Evolutionary conservation across 2,797 vertebrate genomes (phyloP), one percentile per base, ranked within the genome.

Genomic region (Pseudochromis fuscus): DNA sequence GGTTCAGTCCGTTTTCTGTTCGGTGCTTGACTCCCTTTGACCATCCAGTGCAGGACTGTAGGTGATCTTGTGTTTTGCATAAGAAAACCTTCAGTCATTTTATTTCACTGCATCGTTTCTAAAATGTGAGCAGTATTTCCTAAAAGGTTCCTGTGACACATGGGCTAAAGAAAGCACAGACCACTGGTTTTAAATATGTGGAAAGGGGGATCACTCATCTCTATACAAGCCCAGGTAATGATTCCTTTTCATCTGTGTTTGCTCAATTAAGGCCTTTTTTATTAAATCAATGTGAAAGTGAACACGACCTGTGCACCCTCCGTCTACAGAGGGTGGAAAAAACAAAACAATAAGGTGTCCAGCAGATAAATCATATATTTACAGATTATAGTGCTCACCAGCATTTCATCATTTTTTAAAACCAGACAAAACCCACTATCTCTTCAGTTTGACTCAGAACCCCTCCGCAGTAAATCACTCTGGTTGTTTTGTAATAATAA

Each of bases 211-310:
- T 23, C 19, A 5, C 30, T 82, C 31, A 68, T 72, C 58, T 50
- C 21, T 42, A 48, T n/a, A 25, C 21, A 60, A 69, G 35, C 59
- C 23, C 31, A 62, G 13, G 25, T 79, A 83, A 80, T 72, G 46
- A 84, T 33, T 74, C 48, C 15, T 27, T 74, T 85, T 84, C 15
- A 67, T 73, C 63, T 75, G 48, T 75, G 62, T 87, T 82, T 86
- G 75, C 60, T 83, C 68, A 80, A 63, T 83, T 80, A 82, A 78
- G 35, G 48, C 62, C 42, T 46, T 81, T 85, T 80, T 83, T 81
- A 82, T 88, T 72, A 74, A 75, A 85, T 78, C 59, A 81, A 35
- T 62, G 27, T 67, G 56, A 67, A 73, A 59, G 51, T 60, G 23
- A 72, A 75, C 58, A 7, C 57, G 46, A 53, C 30, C 35, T 63